Evolutionary conservation across 2,797 vertebrate species (phyloP), one percentile per base, ranked within the genome.

Genomic region (Enteromius paludinosus): DNA sequence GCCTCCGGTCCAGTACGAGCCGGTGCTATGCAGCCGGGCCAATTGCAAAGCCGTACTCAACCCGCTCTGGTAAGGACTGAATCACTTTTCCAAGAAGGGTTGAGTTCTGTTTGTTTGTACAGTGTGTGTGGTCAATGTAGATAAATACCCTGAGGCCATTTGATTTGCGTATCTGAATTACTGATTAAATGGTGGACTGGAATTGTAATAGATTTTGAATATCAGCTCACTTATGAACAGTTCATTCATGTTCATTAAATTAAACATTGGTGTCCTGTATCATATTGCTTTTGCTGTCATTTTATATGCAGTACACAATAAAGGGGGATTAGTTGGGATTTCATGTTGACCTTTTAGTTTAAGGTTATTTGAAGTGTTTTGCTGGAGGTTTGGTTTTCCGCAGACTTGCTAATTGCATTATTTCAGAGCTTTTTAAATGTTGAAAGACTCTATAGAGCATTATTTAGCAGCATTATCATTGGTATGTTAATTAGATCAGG

Each of bases 41-140:
- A 98, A 95, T 80, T 99, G 98, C 93, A 98, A 96, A 90, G 97
- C 98, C 0, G 96, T 98, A 78, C 98, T 99, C 85, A 99, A 98
- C 89, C 98, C 98, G 0, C 95, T 99, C 28, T 98, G 98, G 98
- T 99, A 96, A 91, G 96, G 88, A 35, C 9, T 33, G n/a, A 68
- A 47, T 30, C 25, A 23, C 11, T 25, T 66, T 82, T 65, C 18
- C 10, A 5, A 30, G 33, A 4, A 54, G n/a, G 14, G 4, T 61
- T 75, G n/a, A 35, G 15, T 69, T 30, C 9, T 68, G 65, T 66
- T 74, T 74, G 41, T 72, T 82, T 38, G 73, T 30, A 18, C 47
- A 64, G 28, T 30, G 30, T 30, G 30, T 47, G 78, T 47, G 35
- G 65, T 45, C 49, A n/a, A 8, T 61, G 12, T 33, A 20, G 25